phyloP scores from a whole-genome alignment of 2,113 vertebrate genomes.

The Dromiciops gliroides region DNA sequence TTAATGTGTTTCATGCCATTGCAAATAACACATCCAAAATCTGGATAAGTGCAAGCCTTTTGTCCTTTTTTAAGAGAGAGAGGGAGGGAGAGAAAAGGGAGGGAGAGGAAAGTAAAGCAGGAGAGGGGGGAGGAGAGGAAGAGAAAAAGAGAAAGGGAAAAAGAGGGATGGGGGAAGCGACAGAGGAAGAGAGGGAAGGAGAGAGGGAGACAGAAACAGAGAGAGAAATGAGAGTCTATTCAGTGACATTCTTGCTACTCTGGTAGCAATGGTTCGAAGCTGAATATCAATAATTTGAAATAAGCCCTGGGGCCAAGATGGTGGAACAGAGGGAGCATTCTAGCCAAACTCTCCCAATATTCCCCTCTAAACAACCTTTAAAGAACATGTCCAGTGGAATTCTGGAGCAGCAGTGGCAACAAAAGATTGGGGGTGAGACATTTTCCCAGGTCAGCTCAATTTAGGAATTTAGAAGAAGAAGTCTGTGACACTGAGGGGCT shows the following conservation, averaged over 20 bases:
- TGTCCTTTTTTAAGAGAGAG: not conserved
- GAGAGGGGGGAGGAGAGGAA: too few relatives aligned
- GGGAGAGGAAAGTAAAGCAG: too few relatives aligned
- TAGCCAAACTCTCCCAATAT: not conserved
- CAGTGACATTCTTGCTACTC: not conserved
- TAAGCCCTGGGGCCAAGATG: not conserved
- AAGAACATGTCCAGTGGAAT: not conserved
- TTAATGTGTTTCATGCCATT: fast-evolving
- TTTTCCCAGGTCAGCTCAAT: not conserved
- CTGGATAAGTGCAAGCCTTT: conserved; percentile 21
- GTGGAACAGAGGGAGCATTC: too few relatives aligned
- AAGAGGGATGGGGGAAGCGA: not conserved
- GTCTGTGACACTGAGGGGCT: not conserved
- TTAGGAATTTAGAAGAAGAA: not conserved
- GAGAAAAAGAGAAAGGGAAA: too few relatives aligned
- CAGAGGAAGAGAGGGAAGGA: not conserved
- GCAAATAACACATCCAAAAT: conserved; percentile 19
- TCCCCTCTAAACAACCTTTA: not conserved
- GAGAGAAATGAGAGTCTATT: not conserved
- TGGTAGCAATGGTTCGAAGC: not conserved
- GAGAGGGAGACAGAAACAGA: not conserved
- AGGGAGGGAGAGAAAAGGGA: too few relatives aligned
- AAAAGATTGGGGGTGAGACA: not conserved
- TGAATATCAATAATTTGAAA: not conserved
- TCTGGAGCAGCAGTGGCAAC: not conserved